These are phyloP conservation scores for Melierax canorus DNA, from an alignment of 2,113 vertebrate genomes.

Conservation along the genomic window DNA sequence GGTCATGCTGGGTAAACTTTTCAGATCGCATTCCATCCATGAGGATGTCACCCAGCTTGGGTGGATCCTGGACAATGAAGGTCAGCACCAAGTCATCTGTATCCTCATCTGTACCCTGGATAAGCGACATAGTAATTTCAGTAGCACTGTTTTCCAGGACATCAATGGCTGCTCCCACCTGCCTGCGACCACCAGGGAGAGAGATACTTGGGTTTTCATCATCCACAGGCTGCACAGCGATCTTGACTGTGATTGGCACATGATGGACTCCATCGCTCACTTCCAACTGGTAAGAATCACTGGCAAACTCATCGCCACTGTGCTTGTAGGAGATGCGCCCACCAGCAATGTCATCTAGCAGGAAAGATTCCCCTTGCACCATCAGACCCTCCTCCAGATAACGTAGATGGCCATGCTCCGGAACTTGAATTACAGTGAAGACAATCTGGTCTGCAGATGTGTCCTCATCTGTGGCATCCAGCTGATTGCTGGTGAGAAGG, in stretches of 20 bases:
- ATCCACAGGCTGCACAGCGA: slow-evolving; percentile 41
- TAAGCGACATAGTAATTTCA: slow-evolving; percentile 50
- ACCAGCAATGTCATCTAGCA: slow-evolving; percentile 74
- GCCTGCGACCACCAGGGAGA: neutral
- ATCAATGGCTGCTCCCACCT: slow-evolving; percentile 43
- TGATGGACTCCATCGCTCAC: slow-evolving; percentile 61
- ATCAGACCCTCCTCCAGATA: slow-evolving; percentile 76
- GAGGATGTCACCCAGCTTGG: slow-evolving; percentile 54
- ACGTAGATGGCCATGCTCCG: slow-evolving; percentile 72
- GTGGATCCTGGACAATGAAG: slow-evolving; percentile 62
- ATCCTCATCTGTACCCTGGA: slow-evolving; percentile 44
- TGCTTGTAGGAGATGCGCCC: slow-evolving; percentile 74
- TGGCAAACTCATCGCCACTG: slow-evolving; percentile 9
- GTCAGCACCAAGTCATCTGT: slow-evolving; percentile 39
- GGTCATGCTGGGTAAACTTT: slow-evolving; percentile 64
- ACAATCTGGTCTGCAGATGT: slow-evolving; percentile 78
- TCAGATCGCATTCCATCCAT: slow-evolving; percentile 39
- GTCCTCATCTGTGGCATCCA: slow-evolving; percentile 81
- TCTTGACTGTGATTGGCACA: slow-evolving; percentile 50
- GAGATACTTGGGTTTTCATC: slow-evolving; percentile 35
- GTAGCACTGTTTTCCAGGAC: slow-evolving; percentile 61
- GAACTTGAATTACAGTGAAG: slow-evolving; percentile 71
- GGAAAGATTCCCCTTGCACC: slow-evolving; percentile 77
- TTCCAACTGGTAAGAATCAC: slow-evolving; percentile 58
- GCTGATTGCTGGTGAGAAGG: slow-evolving; percentile 64